A percentile compares a stretch with the other conserved stretches of the same genome.
phyloP scores from a whole-genome alignment of 2,797 vertebrate species.

The Peromyscus eremicus region DNA sequence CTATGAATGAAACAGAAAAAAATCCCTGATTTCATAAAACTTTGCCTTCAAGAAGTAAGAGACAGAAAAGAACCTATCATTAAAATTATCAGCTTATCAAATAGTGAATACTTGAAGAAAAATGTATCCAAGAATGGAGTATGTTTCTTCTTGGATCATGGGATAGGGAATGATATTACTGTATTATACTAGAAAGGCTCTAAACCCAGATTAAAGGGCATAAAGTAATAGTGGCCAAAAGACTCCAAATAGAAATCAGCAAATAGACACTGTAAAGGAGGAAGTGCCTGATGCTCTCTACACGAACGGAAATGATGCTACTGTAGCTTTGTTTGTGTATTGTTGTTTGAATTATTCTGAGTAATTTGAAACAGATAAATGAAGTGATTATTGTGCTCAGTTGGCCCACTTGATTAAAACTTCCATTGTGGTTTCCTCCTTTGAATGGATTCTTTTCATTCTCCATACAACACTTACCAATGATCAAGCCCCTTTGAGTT shows the following conservation, averaged over 20 bases:
- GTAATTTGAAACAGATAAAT: slow-evolving; percentile 8
- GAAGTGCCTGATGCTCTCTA: not conserved
- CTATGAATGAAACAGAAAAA: not conserved
- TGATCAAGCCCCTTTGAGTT: not conserved
- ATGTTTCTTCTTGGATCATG: not conserved
- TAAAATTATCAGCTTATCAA: not conserved
- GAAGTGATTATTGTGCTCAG: not conserved
- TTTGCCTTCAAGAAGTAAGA: not conserved
- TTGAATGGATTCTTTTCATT: not conserved
- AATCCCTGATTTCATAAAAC: not conserved
- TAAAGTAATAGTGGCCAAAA: not conserved
- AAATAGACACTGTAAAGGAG: not conserved
- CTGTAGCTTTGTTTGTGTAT: not conserved
- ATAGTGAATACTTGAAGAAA: not conserved
- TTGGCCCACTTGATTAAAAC: not conserved
- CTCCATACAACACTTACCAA: not conserved
- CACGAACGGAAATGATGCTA: not conserved
- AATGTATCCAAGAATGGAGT: not conserved
- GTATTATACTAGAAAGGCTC: not conserved
- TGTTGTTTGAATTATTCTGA: not conserved
- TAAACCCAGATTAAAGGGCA: not conserved
- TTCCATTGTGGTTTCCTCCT: not conserved
- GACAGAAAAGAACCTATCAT: not conserved
- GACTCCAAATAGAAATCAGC: not conserved
- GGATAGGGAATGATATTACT: not conserved